Evolutionary conservation across 1,140 invertebrate species (phyloP).

Genomic region (Drosophila nebulosa): DNA sequence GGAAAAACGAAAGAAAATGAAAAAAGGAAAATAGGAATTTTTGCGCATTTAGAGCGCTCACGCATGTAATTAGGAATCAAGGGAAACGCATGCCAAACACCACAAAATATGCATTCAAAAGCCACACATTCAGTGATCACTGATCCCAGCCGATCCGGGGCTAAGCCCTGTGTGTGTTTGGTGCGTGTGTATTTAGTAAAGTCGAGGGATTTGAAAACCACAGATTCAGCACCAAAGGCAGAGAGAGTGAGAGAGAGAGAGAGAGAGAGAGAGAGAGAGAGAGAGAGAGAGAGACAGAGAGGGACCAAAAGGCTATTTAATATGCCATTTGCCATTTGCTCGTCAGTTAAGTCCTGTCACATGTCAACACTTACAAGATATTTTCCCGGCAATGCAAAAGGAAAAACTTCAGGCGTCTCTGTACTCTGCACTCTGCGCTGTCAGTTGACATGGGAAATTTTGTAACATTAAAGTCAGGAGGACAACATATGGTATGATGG

Average conservation of each 20-base stretch:
- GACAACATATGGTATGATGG: slow-evolving; percentile 18
- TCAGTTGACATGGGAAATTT: slow-evolving; percentile 12
- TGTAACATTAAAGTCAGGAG: slow-evolving; percentile 1
- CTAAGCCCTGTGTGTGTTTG: slow-evolving; percentile 30
- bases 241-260: background rate
- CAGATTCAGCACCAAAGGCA: slow-evolving; percentile 3
- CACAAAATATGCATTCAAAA: background rate
- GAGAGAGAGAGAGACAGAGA: slow-evolving; percentile 21
- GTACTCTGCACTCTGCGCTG: slow-evolving; percentile 1
- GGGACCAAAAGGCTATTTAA: slow-evolving; percentile 53
- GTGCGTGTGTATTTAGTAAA: slow-evolving; percentile 56
- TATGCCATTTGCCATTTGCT: slow-evolving; percentile 18
- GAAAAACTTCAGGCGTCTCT: slow-evolving; percentile 33
- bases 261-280: slow-evolving; percentile 4
- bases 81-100: slow-evolving; percentile 12
- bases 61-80: slow-evolving; percentile 56
- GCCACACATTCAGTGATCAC: background rate
- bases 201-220: slow-evolving; percentile 49
- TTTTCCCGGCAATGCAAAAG: slow-evolving; percentile 9
- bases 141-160: background rate
- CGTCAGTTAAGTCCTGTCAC: slow-evolving; percentile 50
- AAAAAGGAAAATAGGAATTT: slow-evolving; percentile 9
- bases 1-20: background rate
- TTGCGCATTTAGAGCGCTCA: slow-evolving; percentile 59
- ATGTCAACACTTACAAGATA: slow-evolving; percentile 33